Evolutionary conservation across 2,888 invertebrate species (phyloP).

Genomic region (Leptopterna dolabrata): DNA sequence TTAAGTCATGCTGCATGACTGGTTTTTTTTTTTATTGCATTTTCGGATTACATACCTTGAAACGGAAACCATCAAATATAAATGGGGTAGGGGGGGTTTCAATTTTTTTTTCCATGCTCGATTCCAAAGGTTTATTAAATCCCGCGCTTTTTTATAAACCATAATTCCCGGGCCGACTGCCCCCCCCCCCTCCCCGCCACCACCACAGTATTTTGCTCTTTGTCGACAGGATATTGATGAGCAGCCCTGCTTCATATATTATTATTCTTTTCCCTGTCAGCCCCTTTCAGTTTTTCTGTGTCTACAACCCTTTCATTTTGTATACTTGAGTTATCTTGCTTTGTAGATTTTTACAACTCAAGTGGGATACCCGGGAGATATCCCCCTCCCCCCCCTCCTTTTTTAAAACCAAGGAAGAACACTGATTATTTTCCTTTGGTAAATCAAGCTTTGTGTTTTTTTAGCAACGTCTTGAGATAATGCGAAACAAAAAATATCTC

Average conservation of each 20-base stretch:
- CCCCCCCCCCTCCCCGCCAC: background rate
- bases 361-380: background rate
- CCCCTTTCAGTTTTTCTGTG: background rate
- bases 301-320: background rate
- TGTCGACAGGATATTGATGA: slow-evolving; percentile 4
- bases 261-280: background rate
- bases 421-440: slow-evolving; percentile 8
- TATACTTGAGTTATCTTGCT: background rate
- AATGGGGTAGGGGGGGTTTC: too few species aligned
- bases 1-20: too few species aligned
- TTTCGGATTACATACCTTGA: too few species aligned
- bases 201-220: background rate
- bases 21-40: too few species aligned
- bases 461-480: background rate
- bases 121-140: too few species aligned
- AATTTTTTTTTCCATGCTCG: too few species aligned
- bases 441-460: background rate
- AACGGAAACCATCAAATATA: too few species aligned
- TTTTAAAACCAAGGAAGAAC: background rate
- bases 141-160: too few species aligned
- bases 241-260: background rate
- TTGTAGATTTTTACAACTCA: background rate
- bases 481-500: background rate
- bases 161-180: background rate
- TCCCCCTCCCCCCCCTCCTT: background rate